These are phyloP conservation scores for Egretta garzetta DNA, from an alignment of 2,113 vertebrate genomes.

Conservation along the genomic window DNA sequence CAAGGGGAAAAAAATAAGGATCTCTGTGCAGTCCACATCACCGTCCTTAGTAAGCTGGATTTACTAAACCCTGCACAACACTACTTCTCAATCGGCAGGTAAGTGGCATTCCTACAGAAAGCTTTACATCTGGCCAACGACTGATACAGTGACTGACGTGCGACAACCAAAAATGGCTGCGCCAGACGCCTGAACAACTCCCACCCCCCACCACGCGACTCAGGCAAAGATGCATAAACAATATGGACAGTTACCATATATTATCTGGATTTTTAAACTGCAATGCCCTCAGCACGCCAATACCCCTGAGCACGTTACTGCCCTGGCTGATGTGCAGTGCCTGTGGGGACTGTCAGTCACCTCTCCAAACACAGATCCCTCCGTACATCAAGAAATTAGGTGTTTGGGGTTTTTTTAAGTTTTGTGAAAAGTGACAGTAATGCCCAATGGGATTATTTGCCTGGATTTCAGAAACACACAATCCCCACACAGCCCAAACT, in stretches of 20 bases:
- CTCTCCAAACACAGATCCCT: neutral
- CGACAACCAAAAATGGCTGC: neutral
- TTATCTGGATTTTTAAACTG: neutral
- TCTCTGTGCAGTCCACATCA: neutral
- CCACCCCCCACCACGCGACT: accelerated
- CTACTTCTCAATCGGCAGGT: neutral
- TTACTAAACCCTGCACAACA: neutral
- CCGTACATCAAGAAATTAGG: neutral
- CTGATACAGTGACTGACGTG: neutral
- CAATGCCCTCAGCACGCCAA: neutral
- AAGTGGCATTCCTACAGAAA: neutral
- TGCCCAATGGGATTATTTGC: neutral
- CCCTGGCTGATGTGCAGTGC: neutral
- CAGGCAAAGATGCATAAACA: neutral
- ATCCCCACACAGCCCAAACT: neutral
- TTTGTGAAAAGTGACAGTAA: neutral
- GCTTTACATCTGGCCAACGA: neutral
- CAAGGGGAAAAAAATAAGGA: neutral
- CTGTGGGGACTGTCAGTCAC: neutral
- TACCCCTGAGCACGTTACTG: neutral
- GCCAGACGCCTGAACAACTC: neutral
- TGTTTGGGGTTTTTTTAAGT: neutral
- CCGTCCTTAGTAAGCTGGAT: neutral
- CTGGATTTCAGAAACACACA: neutral
- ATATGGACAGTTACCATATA: neutral